These are phyloP conservation scores for Lordiphosa fenestrarum DNA, from an alignment of 2,888 invertebrate genomes.

Conservation along the genomic window DNA sequence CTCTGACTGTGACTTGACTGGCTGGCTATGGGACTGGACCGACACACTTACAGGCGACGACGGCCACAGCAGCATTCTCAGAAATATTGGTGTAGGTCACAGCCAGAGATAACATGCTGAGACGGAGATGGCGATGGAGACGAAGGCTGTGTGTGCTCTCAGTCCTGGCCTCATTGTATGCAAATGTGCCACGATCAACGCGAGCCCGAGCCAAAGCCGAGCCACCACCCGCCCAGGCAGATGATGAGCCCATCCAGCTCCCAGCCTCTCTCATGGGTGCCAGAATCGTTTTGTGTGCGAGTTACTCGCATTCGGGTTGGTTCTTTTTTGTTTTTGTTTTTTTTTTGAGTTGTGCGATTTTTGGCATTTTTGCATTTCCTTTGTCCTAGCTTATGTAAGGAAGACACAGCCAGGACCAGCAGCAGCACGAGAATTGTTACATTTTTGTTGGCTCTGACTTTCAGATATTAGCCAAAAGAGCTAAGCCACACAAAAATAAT, in stretches of 20 bases:
- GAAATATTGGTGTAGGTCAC: constrained; percentile 81
- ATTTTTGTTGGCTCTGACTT: constrained; percentile 40
- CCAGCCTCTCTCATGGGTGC: constrained; percentile 58
- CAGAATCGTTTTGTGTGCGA: constrained; percentile 72
- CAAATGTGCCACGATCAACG: constrained; percentile 78
- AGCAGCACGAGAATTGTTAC: constrained; percentile 64
- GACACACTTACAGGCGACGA: constrained; percentile 72
- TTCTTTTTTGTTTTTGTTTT: constrained; percentile 18
- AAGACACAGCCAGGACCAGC: constrained; percentile 34
- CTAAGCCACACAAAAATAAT: constrained; percentile 31
- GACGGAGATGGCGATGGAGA: constrained; percentile 63
- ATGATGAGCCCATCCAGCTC: constrained; percentile 20
- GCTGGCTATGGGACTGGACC: constrained; percentile 61
- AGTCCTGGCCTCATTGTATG: constrained; percentile 80
- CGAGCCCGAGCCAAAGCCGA: constrained; percentile 25
- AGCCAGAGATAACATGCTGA: constrained; percentile 81
- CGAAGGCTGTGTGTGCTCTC: constrained; percentile 20
- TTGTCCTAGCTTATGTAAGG: constrained; percentile 72
- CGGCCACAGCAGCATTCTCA: constrained; percentile 78
- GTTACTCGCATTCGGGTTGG: constrained; percentile 31
- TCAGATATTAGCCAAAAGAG: constrained; percentile 46
- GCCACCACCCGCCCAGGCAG: constrained; percentile 67
- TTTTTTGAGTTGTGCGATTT: constrained; percentile 76
- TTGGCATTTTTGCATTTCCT: constrained; percentile 77
- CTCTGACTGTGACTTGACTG: constrained; percentile 54